Conservation (phyloP, 2,113 vertebrate genomes). For the Aegypius monachus region DNA sequence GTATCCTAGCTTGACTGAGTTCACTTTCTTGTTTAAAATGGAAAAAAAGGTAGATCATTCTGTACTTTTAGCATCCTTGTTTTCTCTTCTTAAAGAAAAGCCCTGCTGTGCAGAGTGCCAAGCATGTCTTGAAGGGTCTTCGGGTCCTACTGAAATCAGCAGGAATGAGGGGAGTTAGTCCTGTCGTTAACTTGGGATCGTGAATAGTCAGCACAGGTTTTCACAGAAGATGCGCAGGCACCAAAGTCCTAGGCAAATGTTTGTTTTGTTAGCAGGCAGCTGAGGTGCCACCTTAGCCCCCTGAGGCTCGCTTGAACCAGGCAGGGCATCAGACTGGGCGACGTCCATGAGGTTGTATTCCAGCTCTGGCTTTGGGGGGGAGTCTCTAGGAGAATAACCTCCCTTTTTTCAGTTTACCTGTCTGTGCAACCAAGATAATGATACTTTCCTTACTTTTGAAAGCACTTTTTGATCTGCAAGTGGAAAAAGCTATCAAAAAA, state of each 20-base stretch:
- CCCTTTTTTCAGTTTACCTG: neutral
- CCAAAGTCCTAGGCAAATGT: neutral
- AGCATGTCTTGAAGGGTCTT: neutral
- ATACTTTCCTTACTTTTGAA: neutral
- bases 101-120: neutral
- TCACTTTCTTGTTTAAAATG: neutral
- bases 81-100: neutral
- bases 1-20: neutral
- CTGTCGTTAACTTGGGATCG: rapidly evolving
- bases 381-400: neutral
- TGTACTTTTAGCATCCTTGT: neutral
- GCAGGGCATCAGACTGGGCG: neutral
- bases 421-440: neutral
- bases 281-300: neutral
- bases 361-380: neutral
- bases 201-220: neutral
- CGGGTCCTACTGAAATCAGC: neutral
- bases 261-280: neutral
- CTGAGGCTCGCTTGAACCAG: neutral
- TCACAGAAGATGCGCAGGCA: neutral
- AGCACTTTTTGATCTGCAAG: neutral
- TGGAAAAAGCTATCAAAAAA: neutral
- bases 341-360: neutral
- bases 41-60: neutral
- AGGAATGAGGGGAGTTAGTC: neutral